Base-by-base conservation (phyloP, 2,797 vertebrate species). In the Rhyacichthys aspro region DNA sequence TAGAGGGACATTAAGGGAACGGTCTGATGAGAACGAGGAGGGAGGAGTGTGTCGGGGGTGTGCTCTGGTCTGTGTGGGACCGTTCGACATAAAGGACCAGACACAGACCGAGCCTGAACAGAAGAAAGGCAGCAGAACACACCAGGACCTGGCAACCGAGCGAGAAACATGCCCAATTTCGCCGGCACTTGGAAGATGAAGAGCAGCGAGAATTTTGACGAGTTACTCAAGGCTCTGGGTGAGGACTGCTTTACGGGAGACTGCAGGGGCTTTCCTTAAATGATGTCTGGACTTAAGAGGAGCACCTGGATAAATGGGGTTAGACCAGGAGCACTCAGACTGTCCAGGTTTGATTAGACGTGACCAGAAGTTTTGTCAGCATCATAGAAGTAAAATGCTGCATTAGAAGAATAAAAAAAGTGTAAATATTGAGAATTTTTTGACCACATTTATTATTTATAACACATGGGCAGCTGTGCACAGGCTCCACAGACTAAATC, bases 111-210 rank as follows among this genome's bases (percentile, higher is more conserved):
- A n/a, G n/a, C n/a, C n/a, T 55, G 66, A 67, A 12, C 14, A 81
- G 76, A 63, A 37, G 15, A 41, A 70, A 72, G 61, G 53, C 57
- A 75, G 60, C 32, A 0, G 64, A 76, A 72, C 58, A 44, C 33
- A 36, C 2, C 23, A 28, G 23, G 23, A 28, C 23, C 23, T 2
- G 23, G 23, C 23, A 28, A 19, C 11, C 28, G n/a, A 43, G 42
- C 3, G n/a, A 41, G 61, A 76, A 75, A 83, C 79, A 98, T 98
- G 96, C 90, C 94, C 37, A 94, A 96, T 93, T 98, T 98, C 78
- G 90, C 94, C 65, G 96, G 96, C 55, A 96, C 85, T 79, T 98
- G 96, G 96, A 98, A 97, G 91, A 98, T 98, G 96, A 95, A 90
- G 76, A 96, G 93, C 95, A 98, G 96, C 62, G 95, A 96, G 90